phyloP scores from a whole-genome alignment of 92 coral and sea anemone species.

The Siderastrea radians region DNA sequence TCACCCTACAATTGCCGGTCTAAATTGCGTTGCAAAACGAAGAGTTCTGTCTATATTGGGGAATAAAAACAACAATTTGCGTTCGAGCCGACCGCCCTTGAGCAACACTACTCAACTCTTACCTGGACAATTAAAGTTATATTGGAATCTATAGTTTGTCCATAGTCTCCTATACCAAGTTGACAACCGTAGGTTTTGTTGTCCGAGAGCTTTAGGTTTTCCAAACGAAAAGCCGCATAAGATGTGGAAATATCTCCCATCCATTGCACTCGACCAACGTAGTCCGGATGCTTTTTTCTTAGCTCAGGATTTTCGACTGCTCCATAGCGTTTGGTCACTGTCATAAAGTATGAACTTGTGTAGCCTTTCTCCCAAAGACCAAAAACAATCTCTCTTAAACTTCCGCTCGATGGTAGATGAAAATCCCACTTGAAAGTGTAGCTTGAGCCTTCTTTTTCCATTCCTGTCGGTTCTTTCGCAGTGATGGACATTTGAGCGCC shows the following conservation, averaged over 20 bases:
- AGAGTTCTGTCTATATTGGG: too few relatives aligned
- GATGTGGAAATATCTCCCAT: too few relatives aligned
- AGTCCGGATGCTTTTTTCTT: not conserved
- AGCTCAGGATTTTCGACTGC: constrained; percentile 15
- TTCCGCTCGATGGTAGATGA: too few relatives aligned
- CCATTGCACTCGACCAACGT: not conserved
- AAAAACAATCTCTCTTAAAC: too few relatives aligned
- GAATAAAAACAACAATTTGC: too few relatives aligned
- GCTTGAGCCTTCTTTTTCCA: constrained; percentile 4
- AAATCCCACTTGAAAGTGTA: too few relatives aligned
- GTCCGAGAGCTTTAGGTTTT: too few relatives aligned
- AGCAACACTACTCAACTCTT: not conserved
- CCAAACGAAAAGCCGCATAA: too few relatives aligned
- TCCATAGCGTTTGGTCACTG: not conserved
- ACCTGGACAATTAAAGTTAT: constrained; percentile 32
- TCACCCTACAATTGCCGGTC: too few relatives aligned
- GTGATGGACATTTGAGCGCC: constrained; percentile 2
- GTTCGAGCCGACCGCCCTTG: too few relatives aligned
- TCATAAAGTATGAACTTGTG: not conserved
- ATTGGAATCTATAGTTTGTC: constrained; percentile 17
- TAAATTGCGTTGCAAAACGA: too few relatives aligned
- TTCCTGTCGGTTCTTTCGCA: constrained; percentile 11
- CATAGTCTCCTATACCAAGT: constrained; percentile 25
- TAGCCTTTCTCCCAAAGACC: not conserved
- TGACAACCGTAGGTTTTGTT: constrained; percentile 16